These are phyloP conservation scores for Musca vetustissima DNA, from an alignment of 1,140 invertebrate species.

Conservation along the genomic window DNA sequence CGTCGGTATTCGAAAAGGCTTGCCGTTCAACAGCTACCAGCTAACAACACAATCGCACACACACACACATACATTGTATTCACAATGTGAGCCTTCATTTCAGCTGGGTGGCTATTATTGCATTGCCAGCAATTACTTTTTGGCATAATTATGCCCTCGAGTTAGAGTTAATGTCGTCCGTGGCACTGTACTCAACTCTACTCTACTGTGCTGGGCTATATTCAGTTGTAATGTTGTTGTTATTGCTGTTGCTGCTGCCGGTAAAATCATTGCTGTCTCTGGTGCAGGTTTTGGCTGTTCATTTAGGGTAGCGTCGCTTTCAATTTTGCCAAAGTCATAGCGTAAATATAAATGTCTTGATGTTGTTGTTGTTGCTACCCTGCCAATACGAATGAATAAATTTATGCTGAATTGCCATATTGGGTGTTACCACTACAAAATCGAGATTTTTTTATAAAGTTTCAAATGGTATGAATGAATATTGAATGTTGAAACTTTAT, in stretches of 20 bases:
- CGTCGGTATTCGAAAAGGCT: not conserved
- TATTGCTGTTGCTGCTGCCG: not conserved
- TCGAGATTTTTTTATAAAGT: too few species aligned
- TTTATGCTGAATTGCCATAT: too few species aligned
- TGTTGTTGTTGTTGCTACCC: too few species aligned
- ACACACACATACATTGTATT: not conserved
- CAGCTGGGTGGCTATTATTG: not conserved
- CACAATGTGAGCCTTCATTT: too few species aligned
- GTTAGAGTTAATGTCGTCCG: slow-evolving; percentile 21
- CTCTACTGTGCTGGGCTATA: not conserved
- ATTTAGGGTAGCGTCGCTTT: not conserved
- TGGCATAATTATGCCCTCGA: slow-evolving; percentile 25
- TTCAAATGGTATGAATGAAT: too few species aligned
- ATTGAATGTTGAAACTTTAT: too few species aligned
- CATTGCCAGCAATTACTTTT: slow-evolving; percentile 26
- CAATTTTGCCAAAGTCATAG: slow-evolving; percentile 19
- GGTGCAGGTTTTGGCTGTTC: not conserved
- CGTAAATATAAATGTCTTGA: too few species aligned
- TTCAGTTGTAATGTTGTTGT: not conserved
- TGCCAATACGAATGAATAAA: too few species aligned
- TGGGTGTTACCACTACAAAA: too few species aligned
- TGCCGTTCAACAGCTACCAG: not conserved
- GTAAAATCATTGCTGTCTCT: not conserved
- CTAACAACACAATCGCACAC: too few species aligned
- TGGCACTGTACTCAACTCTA: not conserved